Evolutionary conservation across 2,888 invertebrate genomes (phyloP), one percentile per base, ranked within the genome.

Genomic region (Zhuqinia jingwanae): DNA sequence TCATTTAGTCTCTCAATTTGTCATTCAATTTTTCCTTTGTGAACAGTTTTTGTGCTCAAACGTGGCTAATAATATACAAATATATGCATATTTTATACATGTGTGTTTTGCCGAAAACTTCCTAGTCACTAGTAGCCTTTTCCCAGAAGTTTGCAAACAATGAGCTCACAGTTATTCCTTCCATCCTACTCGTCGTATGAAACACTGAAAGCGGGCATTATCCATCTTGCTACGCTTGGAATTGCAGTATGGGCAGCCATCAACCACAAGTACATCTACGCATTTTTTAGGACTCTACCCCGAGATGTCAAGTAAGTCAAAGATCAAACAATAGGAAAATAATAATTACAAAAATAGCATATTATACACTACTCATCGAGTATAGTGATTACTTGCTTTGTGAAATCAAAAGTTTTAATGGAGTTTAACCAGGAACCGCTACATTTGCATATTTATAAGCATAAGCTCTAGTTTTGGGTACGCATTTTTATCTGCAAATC

Each of bases 271-370:
- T 83, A 75, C 42, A 81, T 88, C 53, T 85, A 76, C 53, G 85
- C 85, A n/a, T 47, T 88, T 27, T 82, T 88, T 20, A 77, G 85
- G 42, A 88, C 82, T 0, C 56, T 85, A 25, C 88, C 88, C n/a
- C 68, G 88, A 56, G 88, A 88, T 22, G 1, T 58, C 1, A 85
- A 60, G 88, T 85, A 65, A 88, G 85, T 22, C 30, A 50, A 27
- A 0, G 36, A 70, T 45, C 42, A 25, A 25, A 70, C 70, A 17
- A 70, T n/a, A n/a, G n/a, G n/a, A 36, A 22, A 13, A 36, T 45
- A 42, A 30, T 70, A 47, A 70, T 20, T 70, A 20, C 47, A 42
- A 42, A 11, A 13, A 25, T n/a, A 42, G 42, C 8, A 68, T 42
- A 17, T 22, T 70, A 36, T 36, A 36, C 8, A 3, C 36, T 36